A percentile compares a stretch with the other conserved stretches of the same genome.
phyloP scores from a whole-genome alignment of 1,140 invertebrate species.

The Drosophila ananassae region DNA sequence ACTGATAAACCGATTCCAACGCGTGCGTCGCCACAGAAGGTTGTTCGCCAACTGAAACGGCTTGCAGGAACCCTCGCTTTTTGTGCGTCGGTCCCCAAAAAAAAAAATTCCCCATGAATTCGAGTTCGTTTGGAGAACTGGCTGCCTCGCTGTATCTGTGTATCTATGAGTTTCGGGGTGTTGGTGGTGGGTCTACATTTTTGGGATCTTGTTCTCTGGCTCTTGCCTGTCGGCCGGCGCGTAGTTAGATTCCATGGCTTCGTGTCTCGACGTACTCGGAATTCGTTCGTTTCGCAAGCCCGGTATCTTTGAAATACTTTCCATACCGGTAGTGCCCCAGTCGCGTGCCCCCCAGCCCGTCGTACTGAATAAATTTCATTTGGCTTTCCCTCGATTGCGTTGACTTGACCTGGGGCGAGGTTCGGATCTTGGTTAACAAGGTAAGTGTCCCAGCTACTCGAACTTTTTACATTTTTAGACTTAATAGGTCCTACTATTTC shows the following conservation, averaged over 20 bases:
- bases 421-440: constrained; percentile 5
- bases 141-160: neutral
- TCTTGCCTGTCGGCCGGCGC: constrained; percentile 34
- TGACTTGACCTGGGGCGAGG: neutral
- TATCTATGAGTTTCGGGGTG: constrained; percentile 14
- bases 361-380: constrained; percentile 35
- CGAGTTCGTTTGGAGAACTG: constrained; percentile 21
- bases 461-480: constrained; percentile 13
- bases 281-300: constrained; percentile 26
- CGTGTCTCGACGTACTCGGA: constrained; percentile 12
- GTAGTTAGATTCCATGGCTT: constrained; percentile 36
- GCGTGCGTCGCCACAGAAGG: constrained; percentile 63
- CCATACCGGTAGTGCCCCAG: neutral
- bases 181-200: constrained; percentile 36
- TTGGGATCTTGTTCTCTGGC: constrained; percentile 52
- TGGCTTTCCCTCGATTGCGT: constrained; percentile 49
- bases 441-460: constrained; percentile 36
- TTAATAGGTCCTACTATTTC: neutral
- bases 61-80: constrained; percentile 58
- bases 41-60: constrained; percentile 66
- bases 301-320: constrained; percentile 2
- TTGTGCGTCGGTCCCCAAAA: constrained; percentile 47
- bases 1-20: constrained; percentile 7
- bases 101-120: constrained; percentile 6
- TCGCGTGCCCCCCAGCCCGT: neutral